Evolutionary conservation across 2,113 vertebrate species (phyloP), one percentile per base, ranked within the genome.

Genomic region (Scopus umbretta): DNA sequence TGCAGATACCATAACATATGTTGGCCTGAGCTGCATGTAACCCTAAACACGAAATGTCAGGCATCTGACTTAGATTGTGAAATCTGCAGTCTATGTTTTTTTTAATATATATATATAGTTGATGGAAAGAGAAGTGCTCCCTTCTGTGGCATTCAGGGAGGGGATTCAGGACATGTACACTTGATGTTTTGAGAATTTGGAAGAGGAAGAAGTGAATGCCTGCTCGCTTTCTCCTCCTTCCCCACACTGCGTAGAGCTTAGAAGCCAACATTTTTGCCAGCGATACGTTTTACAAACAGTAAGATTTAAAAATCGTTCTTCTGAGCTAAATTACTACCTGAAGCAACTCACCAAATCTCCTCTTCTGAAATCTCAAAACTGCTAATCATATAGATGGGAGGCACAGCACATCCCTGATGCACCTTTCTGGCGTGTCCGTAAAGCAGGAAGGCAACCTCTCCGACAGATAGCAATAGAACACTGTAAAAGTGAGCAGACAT

Each of bases 241-340:
- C 45, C n/a, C 47, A 5, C 42, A 9, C 38, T 25, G 8, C 0
- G 0, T 4, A 55, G 26, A 75, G 34, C 68, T 27, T 14, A 68
- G 55, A 26, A 70, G 38, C 21, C 9, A 72, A 10, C 15, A 13
- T 19, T 71, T 63, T 86, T 65, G 32, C 72, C 72, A 74, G 55
- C 25, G 45, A 43, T 17, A 16, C 0, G 0, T 61, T 83, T 86
- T 45, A 42, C 34, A 68, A 34, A 20, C 22, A 36, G 9, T 16
- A 42, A 85, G 8, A 52, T 52, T 68, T 67, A 62, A 74, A 87
- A 91, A 47, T 25, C 5, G 8, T 15, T 74, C 36, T 12, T 18
- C 6, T 52, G 68, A 96, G 65, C 25, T 56, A 34, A 29, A 72
- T 32, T 5, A 0, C 29, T 74, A 26, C 67, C 47, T 49, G 56